Conservation (phyloP, 2,888 invertebrate genomes). For the Acanthoscelides obtectus region DNA sequence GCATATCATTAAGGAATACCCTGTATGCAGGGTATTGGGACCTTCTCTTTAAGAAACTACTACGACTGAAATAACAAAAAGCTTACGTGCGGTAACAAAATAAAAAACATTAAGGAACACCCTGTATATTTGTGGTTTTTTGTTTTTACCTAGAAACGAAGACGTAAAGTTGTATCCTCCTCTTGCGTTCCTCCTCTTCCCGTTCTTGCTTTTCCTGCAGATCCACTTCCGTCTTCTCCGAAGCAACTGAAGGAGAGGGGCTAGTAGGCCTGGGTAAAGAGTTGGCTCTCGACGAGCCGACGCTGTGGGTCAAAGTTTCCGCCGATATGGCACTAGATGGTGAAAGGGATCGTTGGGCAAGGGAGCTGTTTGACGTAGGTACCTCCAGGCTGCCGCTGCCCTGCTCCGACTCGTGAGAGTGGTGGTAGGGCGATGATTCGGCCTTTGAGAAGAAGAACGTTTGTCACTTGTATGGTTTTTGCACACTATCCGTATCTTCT, state of each 20-base stretch:
- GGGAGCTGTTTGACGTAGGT: constrained; percentile 41
- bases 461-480: too few species aligned
- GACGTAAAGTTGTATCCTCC: constrained; percentile 93
- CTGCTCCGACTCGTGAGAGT: constrained; percentile 39
- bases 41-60: too few species aligned
- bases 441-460: constrained; percentile 32
- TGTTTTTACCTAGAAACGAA: constrained; percentile 73
- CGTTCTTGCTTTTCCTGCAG: constrained; percentile 89
- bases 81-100: too few species aligned
- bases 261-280: constrained; percentile 76
- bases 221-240: constrained; percentile 82
- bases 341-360: constrained; percentile 52
- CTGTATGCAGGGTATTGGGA: too few species aligned
- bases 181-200: constrained; percentile 94
- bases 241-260: constrained; percentile 87
- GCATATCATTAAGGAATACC: too few species aligned
- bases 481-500: too few species aligned
- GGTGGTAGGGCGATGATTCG: constrained; percentile 46
- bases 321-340: constrained; percentile 58
- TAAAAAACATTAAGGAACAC: too few species aligned
- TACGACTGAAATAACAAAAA: too few species aligned
- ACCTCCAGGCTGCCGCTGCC: constrained; percentile 46
- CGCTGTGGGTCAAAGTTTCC: constrained; percentile 58
- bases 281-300: constrained; percentile 58
- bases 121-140: too few species aligned